phyloP scores from a whole-genome alignment of 1,140 invertebrate genomes.

The Neodiprion virginianus region DNA sequence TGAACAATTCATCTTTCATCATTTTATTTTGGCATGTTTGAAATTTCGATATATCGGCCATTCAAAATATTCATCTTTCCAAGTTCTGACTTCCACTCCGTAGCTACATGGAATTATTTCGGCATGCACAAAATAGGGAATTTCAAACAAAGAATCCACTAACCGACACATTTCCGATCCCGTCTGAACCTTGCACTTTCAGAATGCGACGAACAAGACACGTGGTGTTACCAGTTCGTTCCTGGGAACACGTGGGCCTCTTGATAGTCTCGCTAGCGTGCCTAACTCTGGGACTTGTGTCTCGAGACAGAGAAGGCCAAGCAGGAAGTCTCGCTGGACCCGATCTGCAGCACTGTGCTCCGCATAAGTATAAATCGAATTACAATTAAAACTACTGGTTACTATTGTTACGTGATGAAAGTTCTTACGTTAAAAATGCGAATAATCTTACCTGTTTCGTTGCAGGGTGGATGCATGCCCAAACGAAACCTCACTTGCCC shows the following conservation, averaged over 20 bases:
- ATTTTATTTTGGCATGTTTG: too few relatives aligned
- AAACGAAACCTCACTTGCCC: constrained; percentile 35
- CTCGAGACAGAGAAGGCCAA: constrained; percentile 51
- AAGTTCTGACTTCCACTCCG: too few relatives aligned
- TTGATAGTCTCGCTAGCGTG: constrained; percentile 54
- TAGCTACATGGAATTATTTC: too few relatives aligned
- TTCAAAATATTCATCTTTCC: too few relatives aligned
- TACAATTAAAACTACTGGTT: too few relatives aligned
- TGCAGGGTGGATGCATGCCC: constrained; percentile 50
- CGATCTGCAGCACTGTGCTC: constrained; percentile 49
- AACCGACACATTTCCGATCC: too few relatives aligned
- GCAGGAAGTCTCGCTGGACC: constrained; percentile 52
- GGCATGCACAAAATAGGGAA: too few relatives aligned
- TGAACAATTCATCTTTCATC: too few relatives aligned
- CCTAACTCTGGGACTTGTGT: constrained; percentile 49
- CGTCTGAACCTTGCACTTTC: background rate
- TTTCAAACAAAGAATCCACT: too few relatives aligned
- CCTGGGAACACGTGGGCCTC: constrained; percentile 54
- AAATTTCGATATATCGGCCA: too few relatives aligned
- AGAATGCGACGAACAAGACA: constrained; percentile 52
- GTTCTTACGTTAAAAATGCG: constrained; percentile 7
- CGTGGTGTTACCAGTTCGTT: constrained; percentile 49
- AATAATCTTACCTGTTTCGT: constrained; percentile 14
- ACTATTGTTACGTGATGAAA: constrained; percentile 6
- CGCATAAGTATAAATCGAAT: constrained; percentile 44